Conservation (phyloP, 2,888 invertebrate species). For the Ennomos erosarius region DNA sequence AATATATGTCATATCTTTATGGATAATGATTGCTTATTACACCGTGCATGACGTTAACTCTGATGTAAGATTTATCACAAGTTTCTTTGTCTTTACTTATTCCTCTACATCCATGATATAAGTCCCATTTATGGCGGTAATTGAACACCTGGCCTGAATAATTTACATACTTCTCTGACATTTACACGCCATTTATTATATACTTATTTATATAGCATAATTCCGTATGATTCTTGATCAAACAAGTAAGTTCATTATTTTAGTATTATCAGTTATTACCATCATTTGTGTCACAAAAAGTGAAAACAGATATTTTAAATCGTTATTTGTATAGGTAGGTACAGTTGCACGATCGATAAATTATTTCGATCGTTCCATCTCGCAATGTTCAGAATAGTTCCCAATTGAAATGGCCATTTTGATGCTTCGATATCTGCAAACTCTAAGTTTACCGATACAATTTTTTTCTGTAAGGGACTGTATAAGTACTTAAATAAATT, state of each 20-base stretch:
- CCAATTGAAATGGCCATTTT: constrained; percentile 8
- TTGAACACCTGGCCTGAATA: constrained; percentile 16
- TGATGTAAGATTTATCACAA: no score
- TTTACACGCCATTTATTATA: constrained; percentile 1
- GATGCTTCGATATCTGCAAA: neutral
- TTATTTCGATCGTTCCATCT: neutral
- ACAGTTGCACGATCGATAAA: neutral
- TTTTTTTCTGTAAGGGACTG: no score
- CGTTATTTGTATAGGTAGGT: no score
- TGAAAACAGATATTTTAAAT: no score
- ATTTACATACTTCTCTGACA: constrained; percentile 14
- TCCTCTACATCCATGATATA: constrained; percentile 6
- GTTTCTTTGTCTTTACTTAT: constrained; percentile 7
- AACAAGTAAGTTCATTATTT: neutral
- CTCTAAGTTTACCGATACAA: constrained; percentile 6
- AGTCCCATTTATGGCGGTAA: constrained; percentile 6
- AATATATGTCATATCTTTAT: no score
- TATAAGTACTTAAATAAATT: no score
- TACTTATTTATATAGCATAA: neutral
- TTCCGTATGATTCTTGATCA: neutral
- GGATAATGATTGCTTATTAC: no score
- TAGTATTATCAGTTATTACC: no score
- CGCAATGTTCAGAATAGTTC: constrained; percentile 4
- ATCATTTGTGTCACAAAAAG: no score
- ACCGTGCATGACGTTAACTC: neutral